These are phyloP conservation scores for Sorex maritimensis DNA, from an alignment of 2,797 vertebrate species.

Conservation along the genomic window DNA sequence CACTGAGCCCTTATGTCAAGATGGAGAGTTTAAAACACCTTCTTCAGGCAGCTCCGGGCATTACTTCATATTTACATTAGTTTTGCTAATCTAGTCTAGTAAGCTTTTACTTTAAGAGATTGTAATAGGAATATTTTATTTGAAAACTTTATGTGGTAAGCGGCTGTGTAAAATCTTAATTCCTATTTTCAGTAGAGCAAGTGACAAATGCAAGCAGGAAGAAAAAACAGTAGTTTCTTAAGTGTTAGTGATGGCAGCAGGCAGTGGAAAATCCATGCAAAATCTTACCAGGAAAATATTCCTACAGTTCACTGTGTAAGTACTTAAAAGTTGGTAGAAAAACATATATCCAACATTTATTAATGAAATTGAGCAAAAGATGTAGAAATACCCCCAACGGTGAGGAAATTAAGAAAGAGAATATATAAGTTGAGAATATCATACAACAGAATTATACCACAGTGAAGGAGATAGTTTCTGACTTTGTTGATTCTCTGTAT, in stretches of 20 bases:
- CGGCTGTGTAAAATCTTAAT: conserved; percentile 85
- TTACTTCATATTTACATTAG: conserved; percentile 82
- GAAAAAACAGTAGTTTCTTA: conserved; percentile 82
- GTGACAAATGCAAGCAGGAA: conserved; percentile 82
- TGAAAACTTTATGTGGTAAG: conserved; percentile 78
- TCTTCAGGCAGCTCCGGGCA: conserved; percentile 68
- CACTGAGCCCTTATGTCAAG: conserved; percentile 68
- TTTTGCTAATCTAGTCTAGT: conserved; percentile 82
- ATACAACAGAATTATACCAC: background rate
- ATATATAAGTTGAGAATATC: background rate
- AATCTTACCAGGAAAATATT: conserved; percentile 87
- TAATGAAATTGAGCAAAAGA: conserved; percentile 54
- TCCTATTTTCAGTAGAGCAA: conserved; percentile 82
- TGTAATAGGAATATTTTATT: conserved; percentile 83
- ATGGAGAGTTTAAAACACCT: conserved; percentile 74
- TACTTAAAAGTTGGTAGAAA: conserved; percentile 82
- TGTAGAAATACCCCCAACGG: background rate
- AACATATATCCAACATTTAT: conserved; percentile 44
- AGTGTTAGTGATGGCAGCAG: conserved; percentile 76
- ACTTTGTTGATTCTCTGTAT: background rate
- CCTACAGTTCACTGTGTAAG: conserved; percentile 74
- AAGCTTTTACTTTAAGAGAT: conserved; percentile 79
- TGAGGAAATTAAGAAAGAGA: background rate
- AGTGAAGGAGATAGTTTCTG: too few relatives aligned
- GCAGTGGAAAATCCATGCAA: conserved; percentile 88